Conservation (phyloP, 1,140 invertebrate species). For the Trichonephila inaurata region DNA sequence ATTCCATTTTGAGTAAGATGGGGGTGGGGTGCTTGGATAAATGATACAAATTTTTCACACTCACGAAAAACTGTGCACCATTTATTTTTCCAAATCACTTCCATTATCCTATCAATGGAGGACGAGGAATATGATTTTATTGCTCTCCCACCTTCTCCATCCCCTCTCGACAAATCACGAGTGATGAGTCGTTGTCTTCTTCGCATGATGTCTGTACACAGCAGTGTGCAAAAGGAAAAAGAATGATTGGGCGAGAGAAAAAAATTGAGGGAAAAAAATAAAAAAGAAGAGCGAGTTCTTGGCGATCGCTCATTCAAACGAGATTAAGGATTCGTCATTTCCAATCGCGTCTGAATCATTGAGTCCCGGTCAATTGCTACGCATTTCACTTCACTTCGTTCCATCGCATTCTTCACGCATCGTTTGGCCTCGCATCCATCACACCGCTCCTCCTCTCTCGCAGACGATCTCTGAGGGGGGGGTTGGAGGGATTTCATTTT, state of each 20-base stretch:
- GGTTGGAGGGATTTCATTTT: constrained; percentile 37
- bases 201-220: neutral
- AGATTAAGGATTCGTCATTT: constrained; percentile 66
- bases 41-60: too few relatives aligned
- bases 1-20: too few relatives aligned
- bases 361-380: constrained; percentile 26
- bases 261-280: neutral
- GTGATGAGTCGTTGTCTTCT: neutral
- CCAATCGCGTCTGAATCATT: constrained; percentile 71
- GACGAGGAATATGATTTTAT: too few relatives aligned
- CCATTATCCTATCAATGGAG: too few relatives aligned
- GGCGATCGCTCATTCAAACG: constrained; percentile 18
- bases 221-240: too few relatives aligned
- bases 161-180: neutral
- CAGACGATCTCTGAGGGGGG: neutral
- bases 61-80: too few relatives aligned
- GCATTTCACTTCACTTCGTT: constrained; percentile 33
- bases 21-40: too few relatives aligned
- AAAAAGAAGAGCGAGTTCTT: neutral
- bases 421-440: neutral
- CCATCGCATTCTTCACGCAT: constrained; percentile 53
- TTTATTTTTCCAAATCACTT: too few relatives aligned
- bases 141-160: too few relatives aligned
- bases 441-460: neutral
- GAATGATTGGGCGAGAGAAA: neutral